A percentile compares a stretch with the other conserved stretches of the same genome.
Evolutionary conservation across 2,888 invertebrate genomes (phyloP).

Genomic region (Peribatodes rhomboidaria): DNA sequence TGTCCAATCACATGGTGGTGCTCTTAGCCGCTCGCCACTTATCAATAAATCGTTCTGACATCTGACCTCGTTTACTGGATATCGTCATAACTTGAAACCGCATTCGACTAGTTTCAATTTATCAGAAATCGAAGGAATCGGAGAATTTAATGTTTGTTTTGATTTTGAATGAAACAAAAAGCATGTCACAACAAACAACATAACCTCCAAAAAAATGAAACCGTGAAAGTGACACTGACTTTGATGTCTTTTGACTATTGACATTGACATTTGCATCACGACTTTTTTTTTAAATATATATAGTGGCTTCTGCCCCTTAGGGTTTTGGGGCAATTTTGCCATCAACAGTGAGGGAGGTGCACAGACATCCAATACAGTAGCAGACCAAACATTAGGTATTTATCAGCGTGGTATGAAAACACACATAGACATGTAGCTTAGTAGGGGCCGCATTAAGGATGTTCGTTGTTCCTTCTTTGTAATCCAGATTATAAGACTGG

Average conservation of each 20-base stretch:
- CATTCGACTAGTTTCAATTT: slow-evolving; percentile 45
- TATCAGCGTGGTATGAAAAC: too few relatives aligned
- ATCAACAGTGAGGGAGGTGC: too few relatives aligned
- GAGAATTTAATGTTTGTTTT: slow-evolving; percentile 33
- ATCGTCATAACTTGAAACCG: slow-evolving; percentile 58
- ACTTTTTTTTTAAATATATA: not conserved
- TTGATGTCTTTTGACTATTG: not conserved
- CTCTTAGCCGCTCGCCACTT: slow-evolving; percentile 49
- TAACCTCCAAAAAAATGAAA: slow-evolving; percentile 21
- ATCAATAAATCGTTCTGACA: slow-evolving; percentile 67
- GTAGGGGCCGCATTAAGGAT: too few relatives aligned
- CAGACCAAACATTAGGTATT: too few relatives aligned
- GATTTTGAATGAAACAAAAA: slow-evolving; percentile 12
- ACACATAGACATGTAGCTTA: too few relatives aligned
- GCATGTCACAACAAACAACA: slow-evolving; percentile 61
- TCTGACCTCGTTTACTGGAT: slow-evolving; percentile 65
- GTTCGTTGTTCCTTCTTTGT: too few relatives aligned
- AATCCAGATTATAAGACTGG: too few relatives aligned
- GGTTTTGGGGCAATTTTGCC: too few relatives aligned
- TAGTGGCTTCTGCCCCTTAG: too few relatives aligned
- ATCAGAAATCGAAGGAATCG: slow-evolving; percentile 31
- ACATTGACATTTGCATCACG: not conserved
- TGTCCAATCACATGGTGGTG: slow-evolving; percentile 47
- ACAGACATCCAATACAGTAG: too few relatives aligned
- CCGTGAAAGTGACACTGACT: not conserved